A percentile compares a stretch with the other conserved stretches of the same genome.
These are phyloP conservation scores for Mercenaria mercenaria DNA, from an alignment of 1,140 invertebrate species.

Conservation along the genomic window DNA sequence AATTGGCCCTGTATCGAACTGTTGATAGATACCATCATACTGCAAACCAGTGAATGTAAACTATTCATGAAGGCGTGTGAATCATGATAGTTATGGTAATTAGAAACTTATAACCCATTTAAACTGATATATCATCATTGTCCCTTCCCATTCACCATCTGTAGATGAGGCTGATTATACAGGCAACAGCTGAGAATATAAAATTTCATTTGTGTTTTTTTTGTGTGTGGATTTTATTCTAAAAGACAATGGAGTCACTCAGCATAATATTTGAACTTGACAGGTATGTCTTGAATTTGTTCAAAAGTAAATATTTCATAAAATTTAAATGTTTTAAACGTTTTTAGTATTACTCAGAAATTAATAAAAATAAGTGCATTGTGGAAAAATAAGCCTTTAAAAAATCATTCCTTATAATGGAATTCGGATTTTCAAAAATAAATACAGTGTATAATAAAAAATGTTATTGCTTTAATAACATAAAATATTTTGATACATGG, in stretches of 20 bases:
- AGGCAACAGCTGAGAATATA: background rate
- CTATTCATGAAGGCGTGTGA: constrained; percentile 12
- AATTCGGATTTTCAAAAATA: no score
- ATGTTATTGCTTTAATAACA: no score
- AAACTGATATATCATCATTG: background rate
- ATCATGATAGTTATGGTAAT: constrained; percentile 3
- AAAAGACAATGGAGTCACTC: background rate
- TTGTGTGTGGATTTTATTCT: background rate
- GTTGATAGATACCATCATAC: background rate
- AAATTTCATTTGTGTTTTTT: background rate
- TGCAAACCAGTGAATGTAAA: background rate
- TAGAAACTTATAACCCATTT: background rate
- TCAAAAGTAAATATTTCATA: no score
- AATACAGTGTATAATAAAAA: no score
- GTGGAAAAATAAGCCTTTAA: no score
- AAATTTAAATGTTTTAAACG: no score
- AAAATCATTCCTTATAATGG: no score
- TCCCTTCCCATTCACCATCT: background rate
- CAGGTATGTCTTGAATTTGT: background rate
- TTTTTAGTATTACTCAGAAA: no score
- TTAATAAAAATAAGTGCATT: no score
- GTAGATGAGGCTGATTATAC: background rate
- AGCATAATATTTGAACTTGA: background rate
- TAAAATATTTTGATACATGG: no score
- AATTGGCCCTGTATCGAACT: background rate